Percentiles rank a stretch among this genome's conserved stretches.
Conservation (phyloP, 2,888 invertebrate genomes). For the Campoplex capitator region DNA sequence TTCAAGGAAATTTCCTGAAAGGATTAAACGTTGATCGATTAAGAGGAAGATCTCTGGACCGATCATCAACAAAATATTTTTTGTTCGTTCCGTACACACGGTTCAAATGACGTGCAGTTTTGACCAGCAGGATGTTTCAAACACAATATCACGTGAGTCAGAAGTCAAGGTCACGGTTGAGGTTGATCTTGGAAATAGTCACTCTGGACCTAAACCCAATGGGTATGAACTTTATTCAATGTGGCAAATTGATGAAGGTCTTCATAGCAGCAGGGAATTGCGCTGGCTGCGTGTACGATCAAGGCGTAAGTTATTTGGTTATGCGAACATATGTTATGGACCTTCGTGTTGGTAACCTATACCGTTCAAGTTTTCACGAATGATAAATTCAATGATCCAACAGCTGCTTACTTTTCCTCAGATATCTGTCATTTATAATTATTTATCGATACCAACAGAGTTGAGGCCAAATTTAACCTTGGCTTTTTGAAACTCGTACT, state of each 20-base stretch:
- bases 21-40: background rate
- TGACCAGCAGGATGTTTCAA: constrained; percentile 35
- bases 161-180: background rate
- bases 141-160: background rate
- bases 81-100: background rate
- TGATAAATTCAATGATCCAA: constrained; percentile 56
- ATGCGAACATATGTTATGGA: constrained; percentile 33
- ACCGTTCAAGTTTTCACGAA: constrained; percentile 48
- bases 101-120: background rate
- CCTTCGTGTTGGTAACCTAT: constrained; percentile 24
- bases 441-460: background rate
- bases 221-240: constrained; percentile 47
- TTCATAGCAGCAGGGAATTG: constrained; percentile 30
- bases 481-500: background rate
- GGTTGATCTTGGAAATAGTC: constrained; percentile 5
- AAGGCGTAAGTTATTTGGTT: constrained; percentile 3
- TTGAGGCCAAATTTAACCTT: background rate
- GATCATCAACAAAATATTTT: constrained; percentile 12
- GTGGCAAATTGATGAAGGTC: constrained; percentile 51
- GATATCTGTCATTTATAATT: background rate
- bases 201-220: constrained; percentile 18
- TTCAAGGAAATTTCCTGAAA: constrained; percentile 46
- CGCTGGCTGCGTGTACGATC: constrained; percentile 9
- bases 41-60: background rate
- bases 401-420: constrained; percentile 10